These are phyloP conservation scores for Scaptomyza tumidula DNA, from an alignment of 2,888 invertebrate species.

Conservation along the genomic window DNA sequence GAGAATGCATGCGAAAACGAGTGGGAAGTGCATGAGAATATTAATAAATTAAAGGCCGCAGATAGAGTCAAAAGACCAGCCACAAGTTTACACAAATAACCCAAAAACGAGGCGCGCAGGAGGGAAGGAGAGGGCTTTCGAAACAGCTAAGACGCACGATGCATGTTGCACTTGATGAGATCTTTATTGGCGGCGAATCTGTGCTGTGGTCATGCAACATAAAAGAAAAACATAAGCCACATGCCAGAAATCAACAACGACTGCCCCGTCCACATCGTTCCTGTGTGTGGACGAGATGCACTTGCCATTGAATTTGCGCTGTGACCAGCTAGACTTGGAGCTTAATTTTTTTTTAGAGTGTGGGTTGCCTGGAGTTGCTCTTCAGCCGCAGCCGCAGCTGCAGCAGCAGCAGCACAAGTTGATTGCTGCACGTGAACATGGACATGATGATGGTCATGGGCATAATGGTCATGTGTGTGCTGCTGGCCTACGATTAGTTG, in stretches of 20 bases:
- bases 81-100: slow-evolving; percentile 68
- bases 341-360: slow-evolving; percentile 14
- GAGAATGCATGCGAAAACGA: slow-evolving; percentile 24
- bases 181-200: slow-evolving; percentile 70
- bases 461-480: slow-evolving; percentile 20
- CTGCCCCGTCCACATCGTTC: neutral
- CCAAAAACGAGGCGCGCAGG: slow-evolving; percentile 31
- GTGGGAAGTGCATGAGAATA: slow-evolving; percentile 74
- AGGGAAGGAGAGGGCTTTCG: neutral
- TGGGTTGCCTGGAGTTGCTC: slow-evolving; percentile 26
- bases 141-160: slow-evolving; percentile 50
- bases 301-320: slow-evolving; percentile 34
- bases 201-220: slow-evolving; percentile 44
- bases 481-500: slow-evolving; percentile 59
- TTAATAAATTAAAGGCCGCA: slow-evolving; percentile 80
- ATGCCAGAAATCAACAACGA: slow-evolving; percentile 43
- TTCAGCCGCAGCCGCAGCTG: neutral
- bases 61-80: slow-evolving; percentile 72
- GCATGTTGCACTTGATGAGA: slow-evolving; percentile 78
- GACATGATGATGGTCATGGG: slow-evolving; percentile 18
- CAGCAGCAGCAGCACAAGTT: slow-evolving; percentile 11
- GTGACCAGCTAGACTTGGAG: slow-evolving; percentile 1
- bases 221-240: slow-evolving; percentile 59
- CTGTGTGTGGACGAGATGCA: slow-evolving; percentile 20
- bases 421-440: slow-evolving; percentile 37